Percentiles rank a stretch among this genome's conserved stretches.
phyloP scores from a whole-genome alignment of 2,797 vertebrate species.

The Decapterus maruadsi region DNA sequence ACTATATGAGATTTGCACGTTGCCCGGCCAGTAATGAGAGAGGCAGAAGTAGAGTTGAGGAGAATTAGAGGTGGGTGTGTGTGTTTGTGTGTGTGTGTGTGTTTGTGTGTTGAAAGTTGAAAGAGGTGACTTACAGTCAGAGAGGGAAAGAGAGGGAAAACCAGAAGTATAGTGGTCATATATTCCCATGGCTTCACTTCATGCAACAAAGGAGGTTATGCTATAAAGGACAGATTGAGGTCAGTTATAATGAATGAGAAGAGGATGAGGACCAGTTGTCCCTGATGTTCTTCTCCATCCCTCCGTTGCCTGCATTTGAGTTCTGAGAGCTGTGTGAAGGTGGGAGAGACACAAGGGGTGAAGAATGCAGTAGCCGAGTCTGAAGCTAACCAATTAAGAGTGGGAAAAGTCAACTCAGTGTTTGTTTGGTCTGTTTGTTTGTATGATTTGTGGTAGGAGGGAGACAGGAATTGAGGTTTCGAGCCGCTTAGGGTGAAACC shows the following conservation, averaged over 20 bases:
- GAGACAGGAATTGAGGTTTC: slow-evolving; percentile 58
- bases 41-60: slow-evolving; percentile 42
- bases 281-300: slow-evolving; percentile 42
- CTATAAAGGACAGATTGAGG: slow-evolving; percentile 53
- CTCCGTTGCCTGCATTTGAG: slow-evolving; percentile 41
- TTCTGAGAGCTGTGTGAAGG: slow-evolving; percentile 37
- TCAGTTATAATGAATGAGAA: slow-evolving; percentile 53
- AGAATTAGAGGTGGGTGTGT: slow-evolving; percentile 6
- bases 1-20: slow-evolving; percentile 85
- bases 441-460: slow-evolving; percentile 67
- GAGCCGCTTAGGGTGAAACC: slow-evolving; percentile 67
- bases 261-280: slow-evolving; percentile 38
- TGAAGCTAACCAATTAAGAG: slow-evolving; percentile 63
- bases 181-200: slow-evolving; percentile 56
- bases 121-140: slow-evolving; percentile 28
- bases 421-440: slow-evolving; percentile 76
- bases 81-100: not conserved
- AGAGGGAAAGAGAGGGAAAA: slow-evolving; percentile 26
- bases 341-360: slow-evolving; percentile 37
- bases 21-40: slow-evolving; percentile 81
- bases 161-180: slow-evolving; percentile 71
- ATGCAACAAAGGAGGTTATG: slow-evolving; percentile 45
- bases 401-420: slow-evolving; percentile 52
- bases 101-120: slow-evolving; percentile 25
- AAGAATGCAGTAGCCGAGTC: slow-evolving; percentile 57